Base-by-base conservation (phyloP, 2,797 vertebrate genomes). In the Scomberomorus guttatus region DNA sequence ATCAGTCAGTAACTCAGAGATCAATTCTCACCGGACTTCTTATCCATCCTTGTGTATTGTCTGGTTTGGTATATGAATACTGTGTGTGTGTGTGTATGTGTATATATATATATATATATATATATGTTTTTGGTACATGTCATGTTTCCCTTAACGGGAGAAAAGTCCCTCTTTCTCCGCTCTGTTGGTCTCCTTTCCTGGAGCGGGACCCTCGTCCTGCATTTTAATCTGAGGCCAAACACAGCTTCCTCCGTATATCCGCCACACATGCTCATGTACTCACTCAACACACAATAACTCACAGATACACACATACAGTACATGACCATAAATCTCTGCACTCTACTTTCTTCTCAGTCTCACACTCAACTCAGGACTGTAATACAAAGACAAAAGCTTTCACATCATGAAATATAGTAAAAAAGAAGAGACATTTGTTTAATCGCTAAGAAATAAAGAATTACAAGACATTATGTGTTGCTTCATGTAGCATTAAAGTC, bases 161-260 rank as follows among this genome's bases (percentile, higher is more conserved):
- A 79, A 90, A 90, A 76, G 79, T 83, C 82, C 83, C 79, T 37
- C 57, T 18, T 67, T 79, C 81, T 79, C 80, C 22, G 5, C 79
- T 85, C 82, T 79, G 84, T 63, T 90, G 80, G 78, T 83, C 79
- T 89, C 82, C 67, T 86, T 92, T 94, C 91, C 93, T 91, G 89
- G 76, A 92, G 63, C 77, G 24, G 75, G 90, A 91, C 81, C 82
- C 81, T 81, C 25, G 87, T 92, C 89, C 90, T 87, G 90, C 89
- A 85, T 89, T 92, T 93, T 93, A 94, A 94, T 95, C 94, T 92
- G 73, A 89, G 90, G 89, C 91, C 89, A 94, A 95, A 94, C 93
- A 93, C 88, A 86, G 86, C 89, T 94, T 95, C 94, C 94, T 95
- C 76, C 67, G 0, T 69, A 64, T 80, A 89, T 94, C 93, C 93